phyloP scores from a whole-genome alignment of 2,888 invertebrate genomes.

The Limnephilus rhombicus region DNA sequence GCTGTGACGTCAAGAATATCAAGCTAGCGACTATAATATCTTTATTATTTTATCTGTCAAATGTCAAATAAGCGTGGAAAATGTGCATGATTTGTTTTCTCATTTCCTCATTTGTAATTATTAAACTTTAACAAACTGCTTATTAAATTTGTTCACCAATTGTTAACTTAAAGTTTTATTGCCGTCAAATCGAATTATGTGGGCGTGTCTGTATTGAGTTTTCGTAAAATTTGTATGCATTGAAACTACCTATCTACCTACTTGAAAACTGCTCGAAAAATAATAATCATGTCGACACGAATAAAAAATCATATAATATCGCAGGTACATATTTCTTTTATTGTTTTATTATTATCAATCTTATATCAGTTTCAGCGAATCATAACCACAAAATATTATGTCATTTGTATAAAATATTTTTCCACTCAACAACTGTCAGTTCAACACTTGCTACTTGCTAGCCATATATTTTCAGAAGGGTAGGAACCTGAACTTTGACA shows the following conservation, averaged over 20 bases:
- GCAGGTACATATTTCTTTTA: constrained; percentile 46
- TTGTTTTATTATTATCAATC: neutral
- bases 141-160: neutral
- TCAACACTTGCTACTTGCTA: constrained; percentile 19
- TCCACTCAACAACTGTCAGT: neutral
- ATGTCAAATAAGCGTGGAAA: neutral
- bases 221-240: neutral
- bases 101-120: neutral
- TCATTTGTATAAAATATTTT: neutral
- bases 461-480: neutral
- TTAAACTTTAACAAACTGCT: neutral
- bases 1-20: constrained; percentile 55
- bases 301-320: constrained; percentile 54
- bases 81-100: neutral
- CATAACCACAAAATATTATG: constrained; percentile 49
- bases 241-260: no score
- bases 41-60: constrained; percentile 3
- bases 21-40: constrained; percentile 45
- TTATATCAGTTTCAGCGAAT: constrained; percentile 5
- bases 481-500: neutral
- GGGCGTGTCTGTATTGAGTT: neutral
- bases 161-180: neutral
- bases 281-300: constrained; percentile 46
- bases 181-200: neutral
- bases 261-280: neutral